Evolutionary conservation across 2,888 invertebrate genomes (phyloP), one percentile per base, ranked within the genome.

Genomic region (Venusia cambrica): DNA sequence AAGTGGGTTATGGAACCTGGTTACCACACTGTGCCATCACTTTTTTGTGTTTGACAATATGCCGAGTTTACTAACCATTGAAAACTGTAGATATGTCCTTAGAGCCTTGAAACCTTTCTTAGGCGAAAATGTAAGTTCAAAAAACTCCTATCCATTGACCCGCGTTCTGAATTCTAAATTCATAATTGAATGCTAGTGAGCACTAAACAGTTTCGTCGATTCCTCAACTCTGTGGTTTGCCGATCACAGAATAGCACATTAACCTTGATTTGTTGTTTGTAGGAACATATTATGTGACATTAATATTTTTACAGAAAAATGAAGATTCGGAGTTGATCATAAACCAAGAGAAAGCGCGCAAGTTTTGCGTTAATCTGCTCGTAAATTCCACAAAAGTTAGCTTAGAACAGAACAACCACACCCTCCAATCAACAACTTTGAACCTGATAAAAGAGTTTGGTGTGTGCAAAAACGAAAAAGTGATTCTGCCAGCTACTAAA

Each of bases 381-480:
- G 75, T 90, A 2, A 71, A 81, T 38, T 69, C 73, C 5, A 85
- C 88, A 2, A 80, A 79, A 54, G 66, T 59, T 17, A 83, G 89
- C 31, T 65, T 92, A 21, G 83, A 88, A 48, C 78, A 57, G 34
- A 85, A 87, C 22, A 83, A 91, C 57, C 75, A 80, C 34, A 67
- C 72, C 4, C 52, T 89, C 9, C 92, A 92, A 60, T 79, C 88
- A 10, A 79, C 87, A 1, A 71, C 90, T 15, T 60, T 92, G 7
- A 63, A 73, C 37, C 81, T 88, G 2, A 85, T 92, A 4, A 88
- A 80, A 51, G 77, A 87, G 43, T 79, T 91, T 48, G 89, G 87
- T 0, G 41, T 73, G 8, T 66, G 72, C 29, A 57, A 57, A 3
- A 70, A 73, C 24, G 64, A 76, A 44, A 71, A 73, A 57, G 72